Conservation (phyloP, 2,888 invertebrate species). For the Xestia sexstrigata region DNA sequence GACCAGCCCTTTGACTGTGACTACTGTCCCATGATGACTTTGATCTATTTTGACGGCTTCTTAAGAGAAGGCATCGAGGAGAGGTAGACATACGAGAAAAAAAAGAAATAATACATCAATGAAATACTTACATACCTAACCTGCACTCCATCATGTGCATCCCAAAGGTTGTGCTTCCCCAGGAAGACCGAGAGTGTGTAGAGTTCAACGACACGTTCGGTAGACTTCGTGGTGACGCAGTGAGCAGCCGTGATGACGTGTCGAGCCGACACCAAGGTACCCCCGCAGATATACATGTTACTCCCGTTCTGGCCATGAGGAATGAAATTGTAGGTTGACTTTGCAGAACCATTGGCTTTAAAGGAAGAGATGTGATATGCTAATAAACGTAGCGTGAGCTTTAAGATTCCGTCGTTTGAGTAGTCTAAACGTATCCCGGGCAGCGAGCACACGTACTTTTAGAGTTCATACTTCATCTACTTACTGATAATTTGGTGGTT, state of each 20-base stretch:
- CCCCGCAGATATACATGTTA: conserved; percentile 91
- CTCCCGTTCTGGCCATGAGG: conserved; percentile 65
- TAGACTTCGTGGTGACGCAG: conserved; percentile 88
- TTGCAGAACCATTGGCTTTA: not conserved
- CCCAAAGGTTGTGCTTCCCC: conserved; percentile 83
- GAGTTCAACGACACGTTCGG: conserved; percentile 76
- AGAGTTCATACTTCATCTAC: too few species aligned
- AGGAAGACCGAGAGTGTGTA: conserved; percentile 82
- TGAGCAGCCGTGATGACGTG: conserved; percentile 92
- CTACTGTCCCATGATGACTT: not conserved
- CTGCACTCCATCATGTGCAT: conserved; percentile 81
- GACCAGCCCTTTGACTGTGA: not conserved
- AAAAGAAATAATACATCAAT: not conserved
- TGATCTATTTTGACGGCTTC: not conserved
- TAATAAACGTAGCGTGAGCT: too few species aligned
- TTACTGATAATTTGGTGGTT: too few species aligned
- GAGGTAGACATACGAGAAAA: too few species aligned
- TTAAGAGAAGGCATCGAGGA: not conserved
- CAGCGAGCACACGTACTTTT: too few species aligned
- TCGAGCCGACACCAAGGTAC: conserved; percentile 88
- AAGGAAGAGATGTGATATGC: too few species aligned
- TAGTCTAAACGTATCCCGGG: too few species aligned
- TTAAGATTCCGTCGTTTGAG: too few species aligned
- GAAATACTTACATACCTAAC: conserved; percentile 77
- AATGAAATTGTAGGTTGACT: not conserved